Conservation (phyloP, 2,797 vertebrate genomes). For the Peromyscus melanophrys region DNA sequence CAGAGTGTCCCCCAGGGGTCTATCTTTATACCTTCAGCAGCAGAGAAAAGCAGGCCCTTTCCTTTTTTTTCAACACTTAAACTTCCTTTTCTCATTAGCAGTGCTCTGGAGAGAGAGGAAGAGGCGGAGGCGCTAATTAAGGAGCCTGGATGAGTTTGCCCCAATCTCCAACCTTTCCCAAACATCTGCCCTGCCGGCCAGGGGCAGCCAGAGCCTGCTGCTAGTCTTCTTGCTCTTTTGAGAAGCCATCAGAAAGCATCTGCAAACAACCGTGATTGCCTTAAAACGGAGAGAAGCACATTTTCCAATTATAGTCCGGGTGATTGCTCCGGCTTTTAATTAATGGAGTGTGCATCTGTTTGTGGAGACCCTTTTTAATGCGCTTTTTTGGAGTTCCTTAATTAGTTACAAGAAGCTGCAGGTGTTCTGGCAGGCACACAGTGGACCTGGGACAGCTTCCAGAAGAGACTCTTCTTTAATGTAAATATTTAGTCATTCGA, state of each 20-base stretch:
- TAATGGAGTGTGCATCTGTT: conserved; percentile 79
- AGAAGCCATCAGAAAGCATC: conserved; percentile 77
- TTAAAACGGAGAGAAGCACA: conserved; percentile 77
- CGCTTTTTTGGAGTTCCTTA: conserved; percentile 85
- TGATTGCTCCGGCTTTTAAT: conserved; percentile 70
- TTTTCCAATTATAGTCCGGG: conserved; percentile 74
- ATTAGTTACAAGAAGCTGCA: conserved; percentile 89
- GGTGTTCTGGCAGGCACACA: conserved; percentile 86
- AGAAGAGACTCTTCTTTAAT: conserved; percentile 79
- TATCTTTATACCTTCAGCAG: neutral
- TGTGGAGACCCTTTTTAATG: conserved; percentile 82
- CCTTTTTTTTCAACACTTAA: neutral
- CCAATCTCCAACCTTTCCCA: conserved; percentile 64
- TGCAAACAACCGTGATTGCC: conserved; percentile 73
- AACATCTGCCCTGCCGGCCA: conserved; percentile 60
- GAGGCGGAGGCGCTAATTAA: conserved; percentile 69
- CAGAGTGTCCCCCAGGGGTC: neutral
- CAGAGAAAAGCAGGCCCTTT: neutral
- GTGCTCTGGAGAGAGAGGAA: conserved; percentile 43
- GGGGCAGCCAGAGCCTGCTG: conserved; percentile 66
- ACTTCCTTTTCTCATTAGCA: conserved; percentile 66
- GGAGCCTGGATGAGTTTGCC: conserved; percentile 25
- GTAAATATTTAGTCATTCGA: conserved; percentile 86
- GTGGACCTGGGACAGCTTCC: conserved; percentile 83
- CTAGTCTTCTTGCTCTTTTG: conserved; percentile 52